Conservation (phyloP, 2,888 invertebrate species). For the Nomada hirtipes region DNA sequence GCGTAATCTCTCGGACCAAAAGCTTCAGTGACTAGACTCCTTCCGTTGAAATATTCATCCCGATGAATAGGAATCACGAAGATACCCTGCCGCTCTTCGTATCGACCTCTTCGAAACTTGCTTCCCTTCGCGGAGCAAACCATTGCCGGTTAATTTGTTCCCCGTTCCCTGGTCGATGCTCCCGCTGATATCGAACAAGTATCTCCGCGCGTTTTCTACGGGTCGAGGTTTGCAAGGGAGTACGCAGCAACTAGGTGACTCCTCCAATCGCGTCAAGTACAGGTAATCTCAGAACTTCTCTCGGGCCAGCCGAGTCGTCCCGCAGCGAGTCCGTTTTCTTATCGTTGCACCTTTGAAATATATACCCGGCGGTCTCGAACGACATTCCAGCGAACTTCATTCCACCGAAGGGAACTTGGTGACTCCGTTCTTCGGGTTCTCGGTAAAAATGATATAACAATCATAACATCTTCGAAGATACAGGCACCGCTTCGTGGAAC, state of each 20-base stretch:
- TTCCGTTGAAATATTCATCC: neutral
- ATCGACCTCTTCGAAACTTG: neutral
- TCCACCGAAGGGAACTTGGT: too few species aligned
- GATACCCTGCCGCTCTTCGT: neutral
- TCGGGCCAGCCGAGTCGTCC: conserved; percentile 50
- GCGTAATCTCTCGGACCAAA: neutral
- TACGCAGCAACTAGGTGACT: conserved; percentile 16
- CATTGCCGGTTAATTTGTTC: neutral
- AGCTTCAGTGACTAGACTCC: neutral
- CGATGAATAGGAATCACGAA: conserved; percentile 17
- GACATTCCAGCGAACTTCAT: too few species aligned
- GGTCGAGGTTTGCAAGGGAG: conserved; percentile 9
- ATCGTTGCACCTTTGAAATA: neutral
- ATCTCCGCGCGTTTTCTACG: neutral
- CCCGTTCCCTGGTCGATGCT: conserved; percentile 21
- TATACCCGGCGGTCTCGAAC: too few species aligned
- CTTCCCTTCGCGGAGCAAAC: neutral
- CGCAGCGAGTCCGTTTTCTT: neutral
- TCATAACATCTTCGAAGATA: neutral
- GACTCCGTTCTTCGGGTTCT: too few species aligned
- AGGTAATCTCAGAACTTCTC: conserved; percentile 13
- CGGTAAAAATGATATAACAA: neutral
- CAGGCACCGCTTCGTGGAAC: conserved; percentile 17
- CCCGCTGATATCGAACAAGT: conserved; percentile 13
- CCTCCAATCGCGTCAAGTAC: conserved; percentile 2